phyloP scores from a whole-genome alignment of 2,797 vertebrate genomes.

The Pantherophis vulpinus region DNA sequence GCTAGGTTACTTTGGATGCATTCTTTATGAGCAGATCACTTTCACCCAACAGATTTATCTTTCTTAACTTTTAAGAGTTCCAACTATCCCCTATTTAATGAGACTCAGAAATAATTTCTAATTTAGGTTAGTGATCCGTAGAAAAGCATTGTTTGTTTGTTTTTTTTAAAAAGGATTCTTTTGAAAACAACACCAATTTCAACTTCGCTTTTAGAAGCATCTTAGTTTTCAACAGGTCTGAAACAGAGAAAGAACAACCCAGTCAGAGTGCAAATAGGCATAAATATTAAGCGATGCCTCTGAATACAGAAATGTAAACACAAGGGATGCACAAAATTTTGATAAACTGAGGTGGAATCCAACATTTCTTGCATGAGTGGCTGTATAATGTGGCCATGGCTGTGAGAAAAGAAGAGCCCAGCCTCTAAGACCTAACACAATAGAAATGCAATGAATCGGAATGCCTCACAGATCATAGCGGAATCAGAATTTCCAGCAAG shows the following conservation, averaged over 20 bases:
- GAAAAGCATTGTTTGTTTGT: slow-evolving; percentile 61
- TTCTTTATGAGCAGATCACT: slow-evolving; percentile 51
- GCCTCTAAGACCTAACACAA: slow-evolving; percentile 94
- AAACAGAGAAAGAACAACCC: slow-evolving; percentile 65
- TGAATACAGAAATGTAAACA: slow-evolving; percentile 74
- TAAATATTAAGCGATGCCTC: slow-evolving; percentile 70
- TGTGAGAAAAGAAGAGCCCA: slow-evolving; percentile 83
- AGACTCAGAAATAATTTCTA: slow-evolving; percentile 72
- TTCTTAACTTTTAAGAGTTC: slow-evolving; percentile 66
- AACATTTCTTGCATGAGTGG: slow-evolving; percentile 94
- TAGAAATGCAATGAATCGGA: slow-evolving; percentile 97
- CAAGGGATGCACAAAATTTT: slow-evolving; percentile 76
- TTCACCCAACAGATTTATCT: slow-evolving; percentile 19
- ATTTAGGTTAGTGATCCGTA: slow-evolving; percentile 64
- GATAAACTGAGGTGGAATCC: slow-evolving; percentile 85
- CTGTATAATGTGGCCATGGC: slow-evolving; percentile 88
- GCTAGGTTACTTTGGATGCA: not conserved
- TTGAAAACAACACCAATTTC: slow-evolving; percentile 5
- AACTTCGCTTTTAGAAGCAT: slow-evolving; percentile 62
- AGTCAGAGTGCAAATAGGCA: slow-evolving; percentile 69
- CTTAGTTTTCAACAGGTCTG: slow-evolving; percentile 63
- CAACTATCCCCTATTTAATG: slow-evolving; percentile 71
- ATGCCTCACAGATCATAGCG: slow-evolving; percentile 99
- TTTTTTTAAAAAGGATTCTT: slow-evolving; percentile 54
- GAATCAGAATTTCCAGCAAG: slow-evolving; percentile 99